These are phyloP conservation scores for Musca vetustissima DNA, from an alignment of 1,140 invertebrate species.

Conservation along the genomic window DNA sequence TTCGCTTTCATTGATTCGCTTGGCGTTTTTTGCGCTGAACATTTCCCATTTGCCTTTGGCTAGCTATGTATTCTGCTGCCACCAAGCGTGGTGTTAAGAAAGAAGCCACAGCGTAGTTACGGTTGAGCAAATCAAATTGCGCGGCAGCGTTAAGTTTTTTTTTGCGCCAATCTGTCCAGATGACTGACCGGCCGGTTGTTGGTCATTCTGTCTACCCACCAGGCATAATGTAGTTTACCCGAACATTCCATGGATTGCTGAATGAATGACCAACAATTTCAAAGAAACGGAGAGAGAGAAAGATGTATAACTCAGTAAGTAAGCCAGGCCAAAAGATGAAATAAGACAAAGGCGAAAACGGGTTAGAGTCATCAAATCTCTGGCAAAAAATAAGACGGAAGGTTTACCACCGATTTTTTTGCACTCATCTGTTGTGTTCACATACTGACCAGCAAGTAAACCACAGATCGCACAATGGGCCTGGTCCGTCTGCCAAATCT, in stretches of 20 bases:
- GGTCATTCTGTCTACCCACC: background rate
- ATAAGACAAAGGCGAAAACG: too few relatives aligned
- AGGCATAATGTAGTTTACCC: background rate
- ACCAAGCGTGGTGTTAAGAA: background rate
- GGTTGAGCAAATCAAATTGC: background rate
- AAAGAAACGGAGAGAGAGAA: too few relatives aligned
- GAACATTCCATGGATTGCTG: constrained; percentile 16
- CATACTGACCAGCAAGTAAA: too few relatives aligned
- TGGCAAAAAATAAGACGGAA: too few relatives aligned
- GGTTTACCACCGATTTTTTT: too few relatives aligned
- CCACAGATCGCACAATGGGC: too few relatives aligned
- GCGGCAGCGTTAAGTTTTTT: too few relatives aligned
- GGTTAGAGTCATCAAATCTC: too few relatives aligned
- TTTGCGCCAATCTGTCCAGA: background rate
- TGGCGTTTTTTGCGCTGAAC: background rate
- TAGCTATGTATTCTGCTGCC: background rate
- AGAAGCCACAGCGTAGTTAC: background rate
- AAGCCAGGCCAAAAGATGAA: background rate
- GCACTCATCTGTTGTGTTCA: too few relatives aligned
- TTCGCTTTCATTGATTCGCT: constrained; percentile 13
- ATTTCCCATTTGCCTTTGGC: background rate
- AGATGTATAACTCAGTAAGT: background rate
- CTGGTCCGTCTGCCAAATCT: too few relatives aligned
- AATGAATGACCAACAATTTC: background rate
- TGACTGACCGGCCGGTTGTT: background rate